Evolutionary conservation across 1,140 invertebrate species (phyloP), one percentile per base, ranked within the genome.

Genomic region (Agrypnia vestita): DNA sequence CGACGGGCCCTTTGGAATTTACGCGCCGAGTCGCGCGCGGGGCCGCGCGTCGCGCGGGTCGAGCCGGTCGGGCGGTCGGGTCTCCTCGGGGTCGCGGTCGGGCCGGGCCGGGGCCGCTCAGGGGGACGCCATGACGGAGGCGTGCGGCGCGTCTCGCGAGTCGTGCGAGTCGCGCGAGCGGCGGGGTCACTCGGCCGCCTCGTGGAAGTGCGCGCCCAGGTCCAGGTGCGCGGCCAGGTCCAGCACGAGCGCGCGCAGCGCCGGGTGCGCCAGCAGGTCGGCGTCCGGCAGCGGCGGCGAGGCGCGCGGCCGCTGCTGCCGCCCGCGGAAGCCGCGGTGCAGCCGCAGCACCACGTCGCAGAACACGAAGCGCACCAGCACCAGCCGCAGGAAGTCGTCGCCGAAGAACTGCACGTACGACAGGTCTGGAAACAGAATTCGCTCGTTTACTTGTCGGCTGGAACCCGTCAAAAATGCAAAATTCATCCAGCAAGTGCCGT

Each of bases 361-460:
- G 91, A 99, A 98, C 77, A 98, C 93, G 89, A 96, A 98, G 69
- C 97, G 93, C 67, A 98, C 90, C 75, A 98, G 90, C 67, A 98
- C 89, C 64, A 97, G 90, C 74, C 97, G 93, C 78, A 98, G 91
- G 89, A 98, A 98, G 86, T 98, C 97, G 88, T 98, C 97, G 19
- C 96, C 96, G 88, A 98, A 96, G 89, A 98, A 98, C 87, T 95
- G 93, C 76, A 96, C 89, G 86, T 95, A 95, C 71, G 93, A 94
- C 44, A 93, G 90, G 89, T 97, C 96, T 96, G 87, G 12, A 90
- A 91, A 62, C 8, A 72, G 67, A 7, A n/a, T n/a, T n/a, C n/a
- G n/a, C n/a, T n/a, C n/a, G n/a, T n/a, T n/a, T n/a, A n/a, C n/a
- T n/a, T n/a, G n/a, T n/a, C n/a, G n/a, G n/a, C n/a, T n/a, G n/a